phyloP scores from a whole-genome alignment of 2,888 invertebrate species.

The Syritta pipiens region DNA sequence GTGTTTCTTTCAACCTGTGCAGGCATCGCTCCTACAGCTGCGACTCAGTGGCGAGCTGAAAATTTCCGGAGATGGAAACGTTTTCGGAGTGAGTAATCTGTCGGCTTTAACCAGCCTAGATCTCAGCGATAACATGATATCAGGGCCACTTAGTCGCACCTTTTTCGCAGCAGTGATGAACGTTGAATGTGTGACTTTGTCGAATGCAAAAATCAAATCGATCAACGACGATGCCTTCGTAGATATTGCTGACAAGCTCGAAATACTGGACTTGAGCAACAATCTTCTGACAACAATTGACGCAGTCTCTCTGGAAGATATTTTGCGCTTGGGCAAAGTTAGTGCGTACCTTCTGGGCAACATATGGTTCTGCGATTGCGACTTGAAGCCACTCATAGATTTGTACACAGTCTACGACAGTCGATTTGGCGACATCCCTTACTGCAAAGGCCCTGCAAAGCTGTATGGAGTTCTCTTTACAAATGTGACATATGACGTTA shows the following conservation, averaged over 20 bases:
- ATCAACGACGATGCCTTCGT: constrained; percentile 73
- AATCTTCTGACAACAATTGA: constrained; percentile 73
- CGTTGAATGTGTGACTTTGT: constrained; percentile 72
- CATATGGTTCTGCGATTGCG: constrained; percentile 74
- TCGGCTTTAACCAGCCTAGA: constrained; percentile 72
- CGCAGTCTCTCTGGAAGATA: constrained; percentile 46
- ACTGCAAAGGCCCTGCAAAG: constrained; percentile 72
- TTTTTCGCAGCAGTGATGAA: constrained; percentile 73
- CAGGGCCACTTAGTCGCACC: constrained; percentile 68
- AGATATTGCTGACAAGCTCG: constrained; percentile 69
- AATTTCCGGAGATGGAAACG: constrained; percentile 65
- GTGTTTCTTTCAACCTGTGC: constrained; percentile 75
- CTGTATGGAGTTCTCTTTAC: constrained; percentile 71
- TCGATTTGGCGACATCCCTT: constrained; percentile 72
- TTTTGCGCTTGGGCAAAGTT: constrained; percentile 46
- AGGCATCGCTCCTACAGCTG: constrained; percentile 72
- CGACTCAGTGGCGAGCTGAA: constrained; percentile 71
- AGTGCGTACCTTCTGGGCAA: constrained; percentile 73
- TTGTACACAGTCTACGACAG: constrained; percentile 67
- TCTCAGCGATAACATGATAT: constrained; percentile 73
- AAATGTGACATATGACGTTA: constrained; percentile 7
- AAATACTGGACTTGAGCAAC: constrained; percentile 72
- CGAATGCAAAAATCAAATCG: constrained; percentile 70
- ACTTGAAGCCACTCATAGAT: constrained; percentile 68
- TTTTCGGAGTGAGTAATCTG: constrained; percentile 73